Evolutionary conservation across 92 coral and sea anemone species (phyloP).

Genomic region (Porites rus): DNA sequence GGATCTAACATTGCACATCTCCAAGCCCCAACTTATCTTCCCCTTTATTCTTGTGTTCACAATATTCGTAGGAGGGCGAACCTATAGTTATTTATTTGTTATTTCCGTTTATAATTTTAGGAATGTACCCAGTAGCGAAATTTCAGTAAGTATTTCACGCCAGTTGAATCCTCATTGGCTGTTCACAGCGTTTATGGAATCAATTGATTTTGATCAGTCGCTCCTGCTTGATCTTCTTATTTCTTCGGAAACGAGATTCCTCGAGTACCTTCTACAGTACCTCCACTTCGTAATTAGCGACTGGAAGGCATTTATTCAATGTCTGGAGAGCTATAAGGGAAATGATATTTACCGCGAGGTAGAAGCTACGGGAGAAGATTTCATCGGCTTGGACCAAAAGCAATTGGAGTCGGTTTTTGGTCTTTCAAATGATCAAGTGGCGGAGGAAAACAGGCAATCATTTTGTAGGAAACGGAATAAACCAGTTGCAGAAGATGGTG

Average conservation of each 20-base stretch:
- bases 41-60: too few species aligned
- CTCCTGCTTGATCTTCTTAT: slow-evolving; percentile 90
- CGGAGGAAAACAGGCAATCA: neutral
- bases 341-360: neutral
- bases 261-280: slow-evolving; percentile 74
- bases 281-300: slow-evolving; percentile 70
- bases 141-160: neutral
- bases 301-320: slow-evolving; percentile 57
- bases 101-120: neutral
- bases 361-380: neutral
- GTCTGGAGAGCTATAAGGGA: neutral
- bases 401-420: neutral
- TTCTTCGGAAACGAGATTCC: slow-evolving; percentile 96
- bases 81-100: too few species aligned
- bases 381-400: neutral
- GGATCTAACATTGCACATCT: too few species aligned
- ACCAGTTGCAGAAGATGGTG: neutral
- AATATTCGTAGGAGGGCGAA: too few species aligned
- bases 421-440: neutral
- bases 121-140: neutral
- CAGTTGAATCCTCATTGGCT: slow-evolving; percentile 83
- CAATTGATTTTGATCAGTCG: slow-evolving; percentile 83
- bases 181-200: slow-evolving; percentile 69
- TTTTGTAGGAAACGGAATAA: neutral
- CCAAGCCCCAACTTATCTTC: too few species aligned